Evolutionary conservation across 2,888 invertebrate species (phyloP).

Genomic region (Hemicrepidius hirtus): DNA sequence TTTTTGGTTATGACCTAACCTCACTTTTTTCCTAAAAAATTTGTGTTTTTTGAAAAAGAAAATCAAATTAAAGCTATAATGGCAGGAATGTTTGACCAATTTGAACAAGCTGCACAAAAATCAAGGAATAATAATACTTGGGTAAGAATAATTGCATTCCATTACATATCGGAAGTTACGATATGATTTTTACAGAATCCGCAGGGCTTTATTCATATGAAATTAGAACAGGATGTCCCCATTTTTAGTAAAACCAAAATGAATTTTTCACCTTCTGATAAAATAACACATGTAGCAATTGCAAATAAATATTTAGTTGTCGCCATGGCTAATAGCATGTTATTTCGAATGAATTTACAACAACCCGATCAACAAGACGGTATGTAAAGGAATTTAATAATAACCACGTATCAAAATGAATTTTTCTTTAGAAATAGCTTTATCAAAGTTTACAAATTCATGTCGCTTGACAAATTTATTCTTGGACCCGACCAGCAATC

Average conservation of each 20-base stretch:
- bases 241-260: slow-evolving; percentile 92
- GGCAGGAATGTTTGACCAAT: slow-evolving; percentile 91
- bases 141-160: slow-evolving; percentile 23
- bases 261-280: slow-evolving; percentile 85
- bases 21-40: slow-evolving; percentile 2
- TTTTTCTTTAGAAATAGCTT: slow-evolving; percentile 80
- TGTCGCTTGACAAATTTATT: slow-evolving; percentile 81
- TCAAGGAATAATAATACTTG: slow-evolving; percentile 68
- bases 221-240: slow-evolving; percentile 83
- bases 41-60: background rate
- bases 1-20: no score
- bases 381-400: slow-evolving; percentile 65
- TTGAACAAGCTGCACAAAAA: slow-evolving; percentile 84
- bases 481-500: slow-evolving; percentile 91
- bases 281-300: slow-evolving; percentile 87
- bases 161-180: background rate
- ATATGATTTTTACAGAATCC: slow-evolving; percentile 67
- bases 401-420: slow-evolving; percentile 4
- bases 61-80: slow-evolving; percentile 69
- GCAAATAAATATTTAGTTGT: slow-evolving; percentile 89
- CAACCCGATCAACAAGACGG: slow-evolving; percentile 87
- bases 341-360: slow-evolving; percentile 88
- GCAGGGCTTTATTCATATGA: slow-evolving; percentile 76
- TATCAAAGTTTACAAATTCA: slow-evolving; percentile 78
- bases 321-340: slow-evolving; percentile 86